Evolutionary conservation across 1,140 invertebrate genomes (phyloP).

Genomic region (Nasonia vitripennis): DNA sequence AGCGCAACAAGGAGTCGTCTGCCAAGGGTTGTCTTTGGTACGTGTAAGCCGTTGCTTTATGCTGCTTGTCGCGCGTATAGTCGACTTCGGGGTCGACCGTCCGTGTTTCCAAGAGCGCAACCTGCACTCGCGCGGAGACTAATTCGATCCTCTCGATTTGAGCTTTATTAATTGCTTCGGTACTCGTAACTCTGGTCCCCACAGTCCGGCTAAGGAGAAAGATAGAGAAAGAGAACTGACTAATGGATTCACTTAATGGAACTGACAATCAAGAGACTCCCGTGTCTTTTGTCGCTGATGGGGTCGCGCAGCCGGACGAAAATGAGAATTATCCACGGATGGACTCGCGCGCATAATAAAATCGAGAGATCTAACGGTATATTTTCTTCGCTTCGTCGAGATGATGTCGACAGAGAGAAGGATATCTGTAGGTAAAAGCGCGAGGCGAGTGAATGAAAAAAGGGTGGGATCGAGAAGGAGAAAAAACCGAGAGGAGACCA

Average conservation of each 20-base stretch:
- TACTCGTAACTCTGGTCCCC: not conserved
- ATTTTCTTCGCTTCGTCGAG: not conserved
- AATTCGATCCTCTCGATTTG: constrained; percentile 49
- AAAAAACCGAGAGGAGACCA: not conserved
- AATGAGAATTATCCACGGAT: constrained; percentile 41
- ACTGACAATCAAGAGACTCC: constrained; percentile 36
- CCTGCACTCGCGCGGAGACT: not conserved
- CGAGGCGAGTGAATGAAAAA: not conserved
- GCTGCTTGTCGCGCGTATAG: not conserved
- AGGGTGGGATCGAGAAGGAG: not conserved
- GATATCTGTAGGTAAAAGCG: not conserved
- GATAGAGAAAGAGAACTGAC: not conserved
- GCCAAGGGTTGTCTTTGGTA: constrained; percentile 5
- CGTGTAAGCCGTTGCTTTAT: not conserved
- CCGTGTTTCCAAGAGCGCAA: not conserved
- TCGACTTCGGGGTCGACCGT: not conserved
- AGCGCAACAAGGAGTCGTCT: not conserved
- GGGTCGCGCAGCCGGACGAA: constrained; percentile 8
- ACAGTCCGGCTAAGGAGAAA: not conserved
- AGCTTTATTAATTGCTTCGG: constrained; percentile 47
- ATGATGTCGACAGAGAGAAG: not conserved
- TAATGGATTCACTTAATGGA: constrained; percentile 53
- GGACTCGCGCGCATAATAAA: constrained; percentile 23
- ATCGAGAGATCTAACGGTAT: constrained; percentile 27
- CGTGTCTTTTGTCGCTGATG: not conserved